Conservation (phyloP, 2,113 vertebrate species). For the Prietella phreatophila region DNA sequence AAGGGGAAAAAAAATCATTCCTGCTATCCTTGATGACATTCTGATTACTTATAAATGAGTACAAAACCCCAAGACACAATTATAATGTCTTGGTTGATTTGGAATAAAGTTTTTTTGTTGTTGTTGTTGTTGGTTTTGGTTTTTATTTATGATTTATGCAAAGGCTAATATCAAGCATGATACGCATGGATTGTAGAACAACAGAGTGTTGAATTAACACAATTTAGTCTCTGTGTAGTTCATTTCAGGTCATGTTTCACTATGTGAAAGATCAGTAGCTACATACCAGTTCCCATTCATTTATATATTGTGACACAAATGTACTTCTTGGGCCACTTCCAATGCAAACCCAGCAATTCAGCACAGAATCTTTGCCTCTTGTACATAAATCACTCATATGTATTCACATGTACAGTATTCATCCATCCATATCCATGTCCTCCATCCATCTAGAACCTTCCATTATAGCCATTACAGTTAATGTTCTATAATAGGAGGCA, state of each 20-base stretch:
- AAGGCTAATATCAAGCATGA: neutral
- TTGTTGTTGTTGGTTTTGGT: neutral
- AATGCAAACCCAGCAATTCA: slow-evolving; percentile 55
- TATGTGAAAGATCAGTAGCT: slow-evolving; percentile 5
- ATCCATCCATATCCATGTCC: neutral
- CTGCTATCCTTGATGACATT: neutral
- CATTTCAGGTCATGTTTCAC: slow-evolving; percentile 9
- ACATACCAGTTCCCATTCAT: slow-evolving; percentile 39
- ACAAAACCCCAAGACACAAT: neutral
- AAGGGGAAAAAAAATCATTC: neutral
- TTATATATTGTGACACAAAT: slow-evolving; percentile 54
- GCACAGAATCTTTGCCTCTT: slow-evolving; percentile 13
- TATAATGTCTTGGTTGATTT: neutral
- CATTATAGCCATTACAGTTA: slow-evolving; percentile 7
- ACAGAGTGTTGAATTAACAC: neutral
- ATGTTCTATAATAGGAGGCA: neutral
- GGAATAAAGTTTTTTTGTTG: neutral
- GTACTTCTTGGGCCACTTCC: slow-evolving; percentile 57
- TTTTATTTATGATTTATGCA: neutral
- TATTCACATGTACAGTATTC: slow-evolving; percentile 26
- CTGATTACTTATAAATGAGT: neutral
- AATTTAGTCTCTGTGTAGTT: slow-evolving; percentile 4
- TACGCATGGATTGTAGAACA: slow-evolving; percentile 20
- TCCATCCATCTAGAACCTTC: neutral
- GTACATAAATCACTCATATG: slow-evolving; percentile 24